Conservation (phyloP, 2,888 invertebrate genomes). For the Eupithecia subumbrata region DNA sequence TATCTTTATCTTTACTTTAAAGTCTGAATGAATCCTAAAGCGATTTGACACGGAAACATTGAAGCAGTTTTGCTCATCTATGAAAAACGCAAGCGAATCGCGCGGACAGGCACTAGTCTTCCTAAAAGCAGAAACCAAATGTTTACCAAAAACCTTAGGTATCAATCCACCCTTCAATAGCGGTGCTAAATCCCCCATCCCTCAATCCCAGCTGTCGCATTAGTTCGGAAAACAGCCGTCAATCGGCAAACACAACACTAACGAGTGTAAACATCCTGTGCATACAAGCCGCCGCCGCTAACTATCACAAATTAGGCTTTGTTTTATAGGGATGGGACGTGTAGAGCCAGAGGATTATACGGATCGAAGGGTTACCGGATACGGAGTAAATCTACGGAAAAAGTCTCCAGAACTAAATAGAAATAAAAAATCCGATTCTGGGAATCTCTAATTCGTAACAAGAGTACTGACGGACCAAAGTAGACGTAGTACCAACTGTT, state of each 20-base stretch:
- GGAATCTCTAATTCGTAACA: too few relatives aligned
- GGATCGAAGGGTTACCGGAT: neutral
- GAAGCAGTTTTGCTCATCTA: neutral
- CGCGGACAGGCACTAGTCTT: neutral
- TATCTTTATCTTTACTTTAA: neutral
- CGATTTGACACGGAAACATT: neutral
- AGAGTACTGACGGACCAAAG: too few relatives aligned
- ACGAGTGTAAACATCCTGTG: conserved; percentile 49
- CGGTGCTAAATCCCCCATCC: conserved; percentile 23
- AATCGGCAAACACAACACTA: conserved; percentile 43
- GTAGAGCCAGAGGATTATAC: conserved; percentile 5
- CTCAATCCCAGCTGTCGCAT: conserved; percentile 33
- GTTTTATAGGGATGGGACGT: conserved; percentile 27
- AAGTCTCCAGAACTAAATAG: too few relatives aligned
- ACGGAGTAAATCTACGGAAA: conserved; percentile 1
- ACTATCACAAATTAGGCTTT: conserved; percentile 46
- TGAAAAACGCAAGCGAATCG: neutral
- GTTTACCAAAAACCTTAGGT: neutral
- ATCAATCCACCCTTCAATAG: conserved; percentile 23
- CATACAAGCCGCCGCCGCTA: conserved; percentile 42
- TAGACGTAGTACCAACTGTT: too few relatives aligned
- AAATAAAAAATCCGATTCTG: neutral
- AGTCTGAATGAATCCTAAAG: neutral
- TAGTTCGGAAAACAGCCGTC: conserved; percentile 42
- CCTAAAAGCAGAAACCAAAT: neutral